Evolutionary conservation across 1,140 invertebrate species (phyloP), one percentile per base, ranked within the genome.

Genomic region (Diorhabda sublineata): DNA sequence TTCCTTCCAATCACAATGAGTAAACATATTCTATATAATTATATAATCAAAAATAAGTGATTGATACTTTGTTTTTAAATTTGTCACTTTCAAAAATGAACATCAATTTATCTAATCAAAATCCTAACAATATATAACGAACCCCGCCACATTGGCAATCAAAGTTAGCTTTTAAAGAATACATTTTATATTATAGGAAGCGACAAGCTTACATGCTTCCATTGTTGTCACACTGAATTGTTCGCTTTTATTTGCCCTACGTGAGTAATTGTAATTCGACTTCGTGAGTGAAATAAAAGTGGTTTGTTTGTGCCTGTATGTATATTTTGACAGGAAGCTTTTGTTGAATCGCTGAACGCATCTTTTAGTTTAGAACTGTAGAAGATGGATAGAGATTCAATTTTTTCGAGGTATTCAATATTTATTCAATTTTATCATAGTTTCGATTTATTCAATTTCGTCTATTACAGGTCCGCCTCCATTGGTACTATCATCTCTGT

Each of bases 381-480:
- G n/a, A 52, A n/a, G 47, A 52, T 52, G 47, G n/a, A 52, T 52
- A 52, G n/a, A 52, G 47, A 52, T 52, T 52, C 6, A n/a, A 52
- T 52, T 3, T n/a, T 26, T 6, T 52, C 6, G 3, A 2, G n/a
- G 47, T n/a, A 52, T 52, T 52, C n/a, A 52, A 52, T 52, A 52
- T 52, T 52, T n/a, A n/a, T n/a, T n/a, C 0, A 26, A 26, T 26
- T 26, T 26, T 26, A 26, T 26, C 26, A 26, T 26, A 26, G 26
- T 26, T 26, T 26, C 26, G 26, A 42, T 4, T 84, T 87, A 90
- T 78, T 91, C 89, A 41, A 89, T 87, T 83, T 91, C 88, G 75
- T 90, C 89, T 72, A 90, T 89, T 5, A 86, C 89, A 42, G 89
- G 88, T 61, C 87, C 88, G 61, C 78, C 79, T 65, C 69, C 67